Evolutionary conservation across 1,140 invertebrate genomes (phyloP).

Genomic region (Chlorops oryzae): DNA sequence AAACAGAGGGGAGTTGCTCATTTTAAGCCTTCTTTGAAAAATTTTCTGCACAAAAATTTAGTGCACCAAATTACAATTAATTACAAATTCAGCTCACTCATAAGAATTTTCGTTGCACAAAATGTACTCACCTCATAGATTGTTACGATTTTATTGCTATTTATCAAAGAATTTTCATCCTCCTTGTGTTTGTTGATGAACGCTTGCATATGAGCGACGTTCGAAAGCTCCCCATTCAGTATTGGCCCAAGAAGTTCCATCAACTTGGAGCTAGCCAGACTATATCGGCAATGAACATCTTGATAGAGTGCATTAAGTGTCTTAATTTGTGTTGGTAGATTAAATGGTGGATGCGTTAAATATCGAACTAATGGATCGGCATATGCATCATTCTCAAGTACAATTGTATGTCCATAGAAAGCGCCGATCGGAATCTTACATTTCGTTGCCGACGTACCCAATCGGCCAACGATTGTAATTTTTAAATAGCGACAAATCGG

Average conservation of each 20-base stretch:
- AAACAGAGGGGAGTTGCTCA: too few species aligned
- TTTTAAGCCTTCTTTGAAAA: too few species aligned
- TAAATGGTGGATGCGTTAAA: slow-evolving; percentile 27
- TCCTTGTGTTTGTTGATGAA: slow-evolving; percentile 66
- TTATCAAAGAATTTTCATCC: slow-evolving; percentile 51
- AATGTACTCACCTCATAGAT: slow-evolving; percentile 63
- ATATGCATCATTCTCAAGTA: slow-evolving; percentile 63
- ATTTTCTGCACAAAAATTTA: too few species aligned
- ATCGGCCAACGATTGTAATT: slow-evolving; percentile 81
- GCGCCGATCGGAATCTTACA: slow-evolving; percentile 86
- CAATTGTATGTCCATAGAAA: slow-evolving; percentile 83
- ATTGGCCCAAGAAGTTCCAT: slow-evolving; percentile 69
- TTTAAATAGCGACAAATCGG: slow-evolving; percentile 84
- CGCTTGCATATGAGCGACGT: slow-evolving; percentile 72
- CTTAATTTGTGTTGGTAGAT: slow-evolving; percentile 35
- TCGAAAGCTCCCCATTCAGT: slow-evolving; percentile 67
- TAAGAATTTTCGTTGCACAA: neutral
- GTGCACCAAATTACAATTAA: too few species aligned
- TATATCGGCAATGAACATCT: slow-evolving; percentile 77
- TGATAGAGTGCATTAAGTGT: slow-evolving; percentile 55
- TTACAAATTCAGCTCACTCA: too few species aligned
- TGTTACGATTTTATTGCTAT: slow-evolving; percentile 63
- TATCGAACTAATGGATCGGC: slow-evolving; percentile 47
- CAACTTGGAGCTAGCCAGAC: slow-evolving; percentile 73
- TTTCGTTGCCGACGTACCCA: slow-evolving; percentile 82